Base-by-base conservation (phyloP, 2,797 vertebrate species). In the Sebastolobus altivelis region DNA sequence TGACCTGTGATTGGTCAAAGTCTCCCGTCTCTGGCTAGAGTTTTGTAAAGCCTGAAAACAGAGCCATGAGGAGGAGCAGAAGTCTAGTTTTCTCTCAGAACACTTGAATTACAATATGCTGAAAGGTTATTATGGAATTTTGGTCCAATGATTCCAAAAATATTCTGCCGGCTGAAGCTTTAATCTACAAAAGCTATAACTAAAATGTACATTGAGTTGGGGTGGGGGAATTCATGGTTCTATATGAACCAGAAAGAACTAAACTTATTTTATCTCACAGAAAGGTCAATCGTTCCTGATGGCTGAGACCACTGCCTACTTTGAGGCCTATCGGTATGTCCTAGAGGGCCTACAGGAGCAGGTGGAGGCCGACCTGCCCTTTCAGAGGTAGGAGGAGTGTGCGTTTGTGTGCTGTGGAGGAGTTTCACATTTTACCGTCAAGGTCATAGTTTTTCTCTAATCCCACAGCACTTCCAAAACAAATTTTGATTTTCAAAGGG, bases 241-340 rank as follows among this genome's bases (percentile, higher is more conserved):
- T 25, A 25, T 25, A 25, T 25, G 25, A 25, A 25, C 25, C 25
- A 25, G 40, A 43, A 46, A 46, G 12, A 74, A 71, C 2, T n/a
- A 59, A 77, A 71, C 1, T 3, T 22, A 1, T 27, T 33, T 59
- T 63, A 1, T 84, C 38, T 80, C 0, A 81, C 87, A 95, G 94
- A 87, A 77, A 16, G 58, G 81, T 16, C 95, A 96, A 70, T 91
- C 92, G 66, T 99, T 98, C 89, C 89, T 98, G 58, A 99, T 99
- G 98, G 96, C 99, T 40, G 98, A 99, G 90, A 98, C 97, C 65
- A 96, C 97, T 0, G 98, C 98, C 33, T 99, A 98, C 88, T 99
- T 99, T 89, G 98, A 99, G 86, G 98, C 98, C 65, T 99, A 98
- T 87, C 93, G 96, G 0, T 97, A 98, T 11, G 98, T 99, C 71